phyloP scores from a whole-genome alignment of 2,888 invertebrate genomes.

The Ennomos erosarius region DNA sequence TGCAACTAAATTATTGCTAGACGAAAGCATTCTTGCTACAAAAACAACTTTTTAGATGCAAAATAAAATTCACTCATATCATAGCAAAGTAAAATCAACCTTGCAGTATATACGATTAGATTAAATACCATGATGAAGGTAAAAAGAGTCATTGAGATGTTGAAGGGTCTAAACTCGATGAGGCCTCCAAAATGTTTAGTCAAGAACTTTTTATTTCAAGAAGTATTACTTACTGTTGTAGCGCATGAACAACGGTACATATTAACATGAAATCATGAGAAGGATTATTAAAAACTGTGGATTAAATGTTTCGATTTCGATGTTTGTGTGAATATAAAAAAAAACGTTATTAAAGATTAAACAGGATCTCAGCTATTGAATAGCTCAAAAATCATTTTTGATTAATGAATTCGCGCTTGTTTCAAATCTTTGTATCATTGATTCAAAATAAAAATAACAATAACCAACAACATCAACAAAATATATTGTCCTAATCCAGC shows the following conservation, averaged over 20 bases:
- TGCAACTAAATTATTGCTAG: not conserved
- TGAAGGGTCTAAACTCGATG: not conserved
- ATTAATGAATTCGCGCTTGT: too few species aligned
- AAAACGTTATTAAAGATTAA: too few species aligned
- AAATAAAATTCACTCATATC: not conserved
- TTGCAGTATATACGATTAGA: not conserved
- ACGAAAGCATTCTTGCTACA: not conserved
- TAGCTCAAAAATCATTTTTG: too few species aligned
- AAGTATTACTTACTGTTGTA: not conserved
- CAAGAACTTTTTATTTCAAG: not conserved
- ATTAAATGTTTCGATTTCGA: too few species aligned
- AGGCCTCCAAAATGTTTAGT: not conserved
- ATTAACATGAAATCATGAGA: not conserved
- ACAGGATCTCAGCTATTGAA: too few species aligned
- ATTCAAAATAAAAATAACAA: constrained; percentile 1
- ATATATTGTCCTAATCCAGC: constrained; percentile 1
- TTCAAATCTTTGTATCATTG: not conserved
- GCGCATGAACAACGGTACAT: not conserved
- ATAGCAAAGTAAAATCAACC: constrained; percentile 2
- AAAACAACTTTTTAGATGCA: not conserved
- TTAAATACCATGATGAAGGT: not conserved
- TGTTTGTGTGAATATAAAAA: too few species aligned
- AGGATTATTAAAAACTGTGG: not conserved
- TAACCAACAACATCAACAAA: not conserved
- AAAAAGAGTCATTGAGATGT: not conserved